Evolutionary conservation across 2,113 vertebrate species (phyloP).

Genomic region (Meleagris gallopavo): DNA sequence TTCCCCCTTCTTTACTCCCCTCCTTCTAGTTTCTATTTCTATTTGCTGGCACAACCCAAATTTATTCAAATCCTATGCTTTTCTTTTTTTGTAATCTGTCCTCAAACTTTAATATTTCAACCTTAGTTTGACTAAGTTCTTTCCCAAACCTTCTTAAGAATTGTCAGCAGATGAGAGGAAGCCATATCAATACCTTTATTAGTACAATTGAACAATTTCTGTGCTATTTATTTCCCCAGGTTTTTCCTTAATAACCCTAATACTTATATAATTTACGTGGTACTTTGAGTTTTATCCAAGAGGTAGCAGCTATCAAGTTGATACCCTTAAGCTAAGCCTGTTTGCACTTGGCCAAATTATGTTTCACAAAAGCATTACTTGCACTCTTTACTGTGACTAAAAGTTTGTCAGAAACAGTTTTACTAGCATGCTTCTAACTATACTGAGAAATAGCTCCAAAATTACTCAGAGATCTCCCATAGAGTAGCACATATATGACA

Average conservation of each 20-base stretch:
- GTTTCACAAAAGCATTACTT: not conserved
- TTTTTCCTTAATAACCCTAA: slow-evolving; percentile 3
- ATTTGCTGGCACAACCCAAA: not conserved
- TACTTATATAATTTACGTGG: not conserved
- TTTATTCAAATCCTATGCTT: not conserved
- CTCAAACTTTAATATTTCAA: not conserved
- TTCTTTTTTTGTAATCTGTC: not conserved
- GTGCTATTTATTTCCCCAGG: not conserved
- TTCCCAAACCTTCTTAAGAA: not conserved
- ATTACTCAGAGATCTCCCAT: not conserved
- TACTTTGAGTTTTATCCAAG: slow-evolving; percentile 11
- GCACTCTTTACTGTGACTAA: not conserved
- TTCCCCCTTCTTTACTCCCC: not conserved
- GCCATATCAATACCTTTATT: not conserved
- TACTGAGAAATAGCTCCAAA: not conserved
- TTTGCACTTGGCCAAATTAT: not conserved
- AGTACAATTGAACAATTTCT: not conserved
- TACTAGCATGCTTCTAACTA: no score
- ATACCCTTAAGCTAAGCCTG: not conserved
- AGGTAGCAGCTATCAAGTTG: not conserved
- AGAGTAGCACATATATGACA: not conserved
- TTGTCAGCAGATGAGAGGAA: not conserved
- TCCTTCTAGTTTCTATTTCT: not conserved
- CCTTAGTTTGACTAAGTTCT: not conserved
- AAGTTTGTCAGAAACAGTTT: not conserved